Percentiles rank a stretch among this genome's conserved stretches.
Evolutionary conservation across 2,797 vertebrate genomes (phyloP).

Genomic region (Agapornis canus): DNA sequence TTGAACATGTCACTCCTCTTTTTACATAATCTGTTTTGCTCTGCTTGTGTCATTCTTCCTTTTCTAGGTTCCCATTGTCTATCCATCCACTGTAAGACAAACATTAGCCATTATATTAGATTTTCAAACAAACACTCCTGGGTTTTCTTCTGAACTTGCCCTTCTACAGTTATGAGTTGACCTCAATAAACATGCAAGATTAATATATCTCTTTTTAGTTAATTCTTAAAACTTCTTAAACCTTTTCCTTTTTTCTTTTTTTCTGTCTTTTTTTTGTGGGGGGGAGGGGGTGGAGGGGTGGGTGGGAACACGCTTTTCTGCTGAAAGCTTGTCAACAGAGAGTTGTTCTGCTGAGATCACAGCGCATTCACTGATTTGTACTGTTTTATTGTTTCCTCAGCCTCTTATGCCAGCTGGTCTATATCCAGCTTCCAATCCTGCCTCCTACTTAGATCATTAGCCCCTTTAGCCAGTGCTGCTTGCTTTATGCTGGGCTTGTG

Average conservation of each 20-base stretch:
- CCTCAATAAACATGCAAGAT: not conserved
- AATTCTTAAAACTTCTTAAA: not conserved
- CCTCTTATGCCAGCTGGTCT: conserved; percentile 47
- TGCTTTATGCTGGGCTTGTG: not conserved
- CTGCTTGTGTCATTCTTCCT: not conserved
- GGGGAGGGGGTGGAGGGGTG: not conserved
- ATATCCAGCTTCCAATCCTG: conserved; percentile 41
- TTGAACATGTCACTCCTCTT: not conserved
- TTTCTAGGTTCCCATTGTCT: not conserved
- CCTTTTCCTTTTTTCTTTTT: not conserved
- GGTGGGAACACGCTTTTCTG: not conserved
- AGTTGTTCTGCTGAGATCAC: conserved; percentile 36
- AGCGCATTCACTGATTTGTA: conserved; percentile 23
- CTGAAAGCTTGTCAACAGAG: conserved; percentile 33
- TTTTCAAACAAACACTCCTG: conserved; percentile 6
- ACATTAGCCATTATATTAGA: not conserved
- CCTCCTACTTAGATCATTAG: conserved; percentile 51
- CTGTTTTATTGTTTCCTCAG: conserved; percentile 52
- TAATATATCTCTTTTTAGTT: conserved; percentile 5
- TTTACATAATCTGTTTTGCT: not conserved
- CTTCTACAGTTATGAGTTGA: not conserved
- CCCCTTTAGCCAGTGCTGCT: not conserved
- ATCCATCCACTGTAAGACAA: not conserved
- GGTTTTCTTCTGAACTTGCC: not conserved
- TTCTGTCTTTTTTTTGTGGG: not conserved